A percentile compares a stretch with the other conserved stretches of the same genome.
These are phyloP conservation scores for Microcebus ravelobensis DNA, from an alignment of 2,113 vertebrate genomes.

Conservation along the genomic window DNA sequence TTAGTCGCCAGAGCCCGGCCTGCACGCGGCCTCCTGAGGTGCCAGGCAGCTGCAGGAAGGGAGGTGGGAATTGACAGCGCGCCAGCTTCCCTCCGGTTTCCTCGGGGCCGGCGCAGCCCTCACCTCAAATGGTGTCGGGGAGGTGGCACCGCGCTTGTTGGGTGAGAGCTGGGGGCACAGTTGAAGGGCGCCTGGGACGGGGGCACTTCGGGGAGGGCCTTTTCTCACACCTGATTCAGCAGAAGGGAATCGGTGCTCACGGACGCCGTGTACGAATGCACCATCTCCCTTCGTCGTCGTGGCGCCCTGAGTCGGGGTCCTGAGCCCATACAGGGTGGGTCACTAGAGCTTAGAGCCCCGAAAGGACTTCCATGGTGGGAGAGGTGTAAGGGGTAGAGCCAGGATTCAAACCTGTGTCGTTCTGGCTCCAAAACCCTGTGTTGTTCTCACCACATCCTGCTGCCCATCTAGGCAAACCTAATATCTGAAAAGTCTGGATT, in stretches of 20 bases:
- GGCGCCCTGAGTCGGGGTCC: neutral
- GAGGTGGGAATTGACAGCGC: neutral
- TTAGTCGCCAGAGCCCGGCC: slow-evolving; percentile 40
- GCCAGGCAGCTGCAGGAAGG: neutral
- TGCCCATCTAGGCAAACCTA: neutral
- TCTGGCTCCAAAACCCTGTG: neutral
- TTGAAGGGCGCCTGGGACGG: neutral
- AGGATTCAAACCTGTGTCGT: neutral
- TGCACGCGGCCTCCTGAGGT: neutral
- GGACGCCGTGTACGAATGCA: fast-evolving
- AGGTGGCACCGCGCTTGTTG: fast-evolving
- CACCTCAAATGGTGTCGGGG: neutral
- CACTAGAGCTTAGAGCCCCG: neutral
- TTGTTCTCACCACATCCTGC: neutral
- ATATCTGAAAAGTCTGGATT: neutral
- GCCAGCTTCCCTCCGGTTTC: neutral
- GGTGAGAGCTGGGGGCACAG: neutral
- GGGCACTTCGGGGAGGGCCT: neutral
- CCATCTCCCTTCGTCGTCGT: neutral
- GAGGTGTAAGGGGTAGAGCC: neutral
- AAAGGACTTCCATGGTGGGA: neutral
- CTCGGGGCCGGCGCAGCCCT: neutral
- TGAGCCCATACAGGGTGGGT: fast-evolving
- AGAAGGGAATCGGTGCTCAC: fast-evolving
- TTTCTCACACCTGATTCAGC: neutral